phyloP scores from a whole-genome alignment of 1,140 invertebrate genomes.

The Pseudomyrmex dendroicus region DNA sequence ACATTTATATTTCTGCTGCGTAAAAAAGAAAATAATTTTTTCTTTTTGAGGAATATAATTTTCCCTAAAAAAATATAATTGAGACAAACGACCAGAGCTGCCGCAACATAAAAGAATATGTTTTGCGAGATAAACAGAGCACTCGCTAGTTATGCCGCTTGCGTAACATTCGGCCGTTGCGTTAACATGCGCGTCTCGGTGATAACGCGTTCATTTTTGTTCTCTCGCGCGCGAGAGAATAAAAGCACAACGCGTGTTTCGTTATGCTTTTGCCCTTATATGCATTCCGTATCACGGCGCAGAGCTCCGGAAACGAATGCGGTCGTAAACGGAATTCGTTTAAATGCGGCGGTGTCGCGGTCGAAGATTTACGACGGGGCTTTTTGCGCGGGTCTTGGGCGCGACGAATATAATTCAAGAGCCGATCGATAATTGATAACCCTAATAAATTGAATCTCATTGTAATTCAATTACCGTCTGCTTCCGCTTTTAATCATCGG shows the following conservation, averaged over 20 bases:
- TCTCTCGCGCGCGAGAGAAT: neutral
- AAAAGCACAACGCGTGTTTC: slow-evolving; percentile 10
- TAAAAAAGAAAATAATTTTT: neutral
- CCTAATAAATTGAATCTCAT: slow-evolving; percentile 73
- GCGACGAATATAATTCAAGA: slow-evolving; percentile 47
- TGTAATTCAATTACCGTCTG: slow-evolving; percentile 62
- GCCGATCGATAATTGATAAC: slow-evolving; percentile 51
- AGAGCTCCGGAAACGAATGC: slow-evolving; percentile 22
- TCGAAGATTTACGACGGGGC: slow-evolving; percentile 34
- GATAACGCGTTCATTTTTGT: slow-evolving; percentile 21
- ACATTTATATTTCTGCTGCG: neutral
- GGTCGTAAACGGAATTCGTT: neutral
- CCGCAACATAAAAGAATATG: neutral
- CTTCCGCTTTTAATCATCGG: slow-evolving; percentile 71
- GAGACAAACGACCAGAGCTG: slow-evolving; percentile 11
- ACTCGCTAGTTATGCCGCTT: neutral
- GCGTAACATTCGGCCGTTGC: no score
- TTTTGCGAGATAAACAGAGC: slow-evolving; percentile 39
- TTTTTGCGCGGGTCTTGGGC: slow-evolving; percentile 39
- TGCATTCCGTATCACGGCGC: slow-evolving; percentile 22
- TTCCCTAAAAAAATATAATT: neutral
- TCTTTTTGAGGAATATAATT: neutral
- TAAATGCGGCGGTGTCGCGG: slow-evolving; percentile 11
- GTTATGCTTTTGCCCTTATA: neutral
- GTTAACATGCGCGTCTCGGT: slow-evolving; percentile 36